phyloP scores from a whole-genome alignment of 2,888 invertebrate species.

The Cynaeus angustus region DNA sequence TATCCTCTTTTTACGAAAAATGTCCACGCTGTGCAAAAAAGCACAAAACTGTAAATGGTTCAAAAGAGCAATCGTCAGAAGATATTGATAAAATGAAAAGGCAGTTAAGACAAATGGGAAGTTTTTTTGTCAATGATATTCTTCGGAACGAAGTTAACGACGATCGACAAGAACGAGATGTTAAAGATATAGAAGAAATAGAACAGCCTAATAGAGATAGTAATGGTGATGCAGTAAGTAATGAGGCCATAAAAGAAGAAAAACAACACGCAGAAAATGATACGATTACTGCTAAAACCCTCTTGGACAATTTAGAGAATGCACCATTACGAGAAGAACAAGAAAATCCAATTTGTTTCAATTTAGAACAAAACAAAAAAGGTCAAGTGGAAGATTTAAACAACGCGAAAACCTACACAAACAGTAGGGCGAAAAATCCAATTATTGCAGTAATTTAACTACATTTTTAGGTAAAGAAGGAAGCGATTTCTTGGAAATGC shows the following conservation, averaged over 20 bases:
- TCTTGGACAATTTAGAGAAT: slow-evolving; percentile 8
- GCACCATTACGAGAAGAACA: not conserved
- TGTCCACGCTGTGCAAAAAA: not conserved
- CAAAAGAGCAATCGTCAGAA: not conserved
- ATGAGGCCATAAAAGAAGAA: slow-evolving; percentile 3
- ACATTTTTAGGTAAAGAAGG: not conserved
- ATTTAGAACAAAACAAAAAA: not conserved
- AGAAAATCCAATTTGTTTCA: not conserved
- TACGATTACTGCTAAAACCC: not conserved
- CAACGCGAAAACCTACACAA: not conserved
- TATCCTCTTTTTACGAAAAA: not conserved
- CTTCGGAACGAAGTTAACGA: not conserved
- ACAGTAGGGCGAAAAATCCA: not conserved
- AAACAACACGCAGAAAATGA: not conserved
- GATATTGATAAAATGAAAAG: slow-evolving; percentile 14
- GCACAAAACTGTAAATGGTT: too few species aligned
- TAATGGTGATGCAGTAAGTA: not conserved
- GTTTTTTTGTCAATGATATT: slow-evolving; percentile 16
- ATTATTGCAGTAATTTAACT: not conserved
- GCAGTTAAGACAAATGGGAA: slow-evolving; percentile 24
- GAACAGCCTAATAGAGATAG: not conserved
- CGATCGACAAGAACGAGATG: not conserved
- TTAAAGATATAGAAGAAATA: slow-evolving; percentile 1
- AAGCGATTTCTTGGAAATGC: slow-evolving; percentile 17
- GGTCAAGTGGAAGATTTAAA: slow-evolving; percentile 1